Base-by-base conservation (phyloP, 2,797 vertebrate genomes). In the Anas acuta region DNA sequence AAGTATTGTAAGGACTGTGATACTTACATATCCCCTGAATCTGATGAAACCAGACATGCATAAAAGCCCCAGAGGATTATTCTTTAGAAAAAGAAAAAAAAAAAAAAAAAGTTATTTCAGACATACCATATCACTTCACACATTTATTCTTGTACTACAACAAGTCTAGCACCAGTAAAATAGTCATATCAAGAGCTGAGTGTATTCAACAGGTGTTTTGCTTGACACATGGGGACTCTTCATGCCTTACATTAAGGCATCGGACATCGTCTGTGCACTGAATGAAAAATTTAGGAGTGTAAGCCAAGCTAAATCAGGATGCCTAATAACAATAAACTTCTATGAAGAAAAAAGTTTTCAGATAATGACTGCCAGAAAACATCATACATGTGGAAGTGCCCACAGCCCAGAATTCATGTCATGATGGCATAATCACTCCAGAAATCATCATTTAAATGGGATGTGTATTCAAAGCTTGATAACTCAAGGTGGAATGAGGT, bases 11-110 rank as follows among this genome's bases (percentile, higher is more conserved):
- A 91, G 14, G 85, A 61, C 56, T 23, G 30, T 96, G 69, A 93
- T 85, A 74, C 90, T 89, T 77, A 45, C 69, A 71, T 85, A 83
- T 91, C 51, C 64, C 26, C 66, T 78, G 60, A 54, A 90, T 28
- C 35, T 94, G 91, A 96, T 97, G 69, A 80, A 85, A 77, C 87
- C 77, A 96, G 96, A 97, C 95, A 95, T 95, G 93, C 89, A 74
- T 84, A 89, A 97, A 93, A 91, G 43, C 87, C 94, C 53, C 73
- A 74, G 72, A 93, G 94, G 81, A 93, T 75, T 67, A 93, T 92
- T 95, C 66, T 93, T 82, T 47, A 86, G 62, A 93, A 60, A 57
- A 32, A 72, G 89, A 91, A 53, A 15, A 14, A 14, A 51, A 51
- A 51, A 26, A 28, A 53, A 28, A 51, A 26, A 51, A 51, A 89